Percentiles rank a stretch among this genome's conserved stretches.
Evolutionary conservation across 2,113 vertebrate genomes (phyloP).

Genomic region (Crotophaga sulcirostris): DNA sequence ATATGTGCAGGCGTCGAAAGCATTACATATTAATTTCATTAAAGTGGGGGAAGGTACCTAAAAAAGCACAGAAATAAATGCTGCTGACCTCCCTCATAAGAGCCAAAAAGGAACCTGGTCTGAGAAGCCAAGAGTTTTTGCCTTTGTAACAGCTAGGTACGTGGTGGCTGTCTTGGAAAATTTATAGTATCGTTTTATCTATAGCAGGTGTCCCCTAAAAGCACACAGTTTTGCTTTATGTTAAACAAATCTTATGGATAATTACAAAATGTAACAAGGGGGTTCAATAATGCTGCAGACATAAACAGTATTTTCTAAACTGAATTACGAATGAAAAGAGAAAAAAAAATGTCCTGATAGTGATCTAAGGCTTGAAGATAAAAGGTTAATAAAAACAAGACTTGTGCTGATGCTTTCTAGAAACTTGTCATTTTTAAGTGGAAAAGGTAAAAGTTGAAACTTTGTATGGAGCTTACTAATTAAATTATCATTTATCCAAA

Average conservation of each 20-base stretch:
- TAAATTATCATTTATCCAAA: slow-evolving; percentile 65
- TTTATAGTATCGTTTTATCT: slow-evolving; percentile 74
- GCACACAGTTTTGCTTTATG: slow-evolving; percentile 68
- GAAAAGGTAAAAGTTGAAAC: slow-evolving; percentile 75
- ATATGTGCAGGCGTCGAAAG: slow-evolving; percentile 66
- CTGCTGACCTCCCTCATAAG: slow-evolving; percentile 59
- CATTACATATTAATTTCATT: slow-evolving; percentile 73
- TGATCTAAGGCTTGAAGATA: slow-evolving; percentile 72
- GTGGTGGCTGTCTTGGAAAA: slow-evolving; percentile 60
- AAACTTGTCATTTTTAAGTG: slow-evolving; percentile 65
- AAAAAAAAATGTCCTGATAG: slow-evolving; percentile 55
- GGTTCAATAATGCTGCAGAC: slow-evolving; percentile 47
- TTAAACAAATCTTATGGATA: slow-evolving; percentile 65
- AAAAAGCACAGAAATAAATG: slow-evolving; percentile 51
- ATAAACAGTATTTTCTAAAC: slow-evolving; percentile 65
- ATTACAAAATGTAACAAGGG: slow-evolving; percentile 59
- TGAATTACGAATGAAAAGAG: slow-evolving; percentile 38
- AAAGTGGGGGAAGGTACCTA: slow-evolving; percentile 20
- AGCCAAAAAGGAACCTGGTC: slow-evolving; percentile 43
- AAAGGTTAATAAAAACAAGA: slow-evolving; percentile 76
- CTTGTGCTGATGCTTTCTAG: slow-evolving; percentile 60
- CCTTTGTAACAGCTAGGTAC: slow-evolving; percentile 12
- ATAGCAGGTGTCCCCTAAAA: slow-evolving; percentile 75
- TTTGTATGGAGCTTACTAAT: slow-evolving; percentile 48
- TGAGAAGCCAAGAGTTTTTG: slow-evolving; percentile 39